Conservation (phyloP, 2,888 invertebrate genomes). For the Danaus chrysippus region DNA sequence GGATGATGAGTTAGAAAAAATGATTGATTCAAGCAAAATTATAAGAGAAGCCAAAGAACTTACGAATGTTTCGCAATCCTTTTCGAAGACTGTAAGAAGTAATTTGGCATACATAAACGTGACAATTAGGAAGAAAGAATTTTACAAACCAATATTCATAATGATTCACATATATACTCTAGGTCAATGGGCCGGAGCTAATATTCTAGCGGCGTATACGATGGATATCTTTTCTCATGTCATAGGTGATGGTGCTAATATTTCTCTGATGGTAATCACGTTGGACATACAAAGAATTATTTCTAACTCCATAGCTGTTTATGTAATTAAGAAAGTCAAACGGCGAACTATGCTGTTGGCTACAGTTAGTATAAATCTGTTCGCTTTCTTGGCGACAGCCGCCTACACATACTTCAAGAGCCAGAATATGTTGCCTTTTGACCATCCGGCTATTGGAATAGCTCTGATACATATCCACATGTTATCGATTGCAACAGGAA, state of each 20-base stretch:
- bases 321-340: slow-evolving; percentile 58
- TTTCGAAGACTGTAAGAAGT: slow-evolving; percentile 37
- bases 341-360: slow-evolving; percentile 53
- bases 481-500: slow-evolving; percentile 76
- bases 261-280: slow-evolving; percentile 53
- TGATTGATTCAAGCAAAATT: slow-evolving; percentile 49
- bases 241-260: slow-evolving; percentile 45
- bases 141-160: slow-evolving; percentile 55
- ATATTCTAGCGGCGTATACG: slow-evolving; percentile 52
- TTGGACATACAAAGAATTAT: slow-evolving; percentile 57
- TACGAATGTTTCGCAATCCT: slow-evolving; percentile 37
- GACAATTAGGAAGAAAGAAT: slow-evolving; percentile 51
- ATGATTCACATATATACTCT: slow-evolving; percentile 56
- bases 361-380: slow-evolving; percentile 47
- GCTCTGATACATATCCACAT: slow-evolving; percentile 62
- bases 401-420: slow-evolving; percentile 49
- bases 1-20: slow-evolving; percentile 55
- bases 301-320: slow-evolving; percentile 52
- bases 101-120: slow-evolving; percentile 41
- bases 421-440: slow-evolving; percentile 39
- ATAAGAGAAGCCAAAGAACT: slow-evolving; percentile 43
- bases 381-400: slow-evolving; percentile 47
- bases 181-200: slow-evolving; percentile 58
- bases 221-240: slow-evolving; percentile 54
- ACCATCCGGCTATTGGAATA: slow-evolving; percentile 49